A percentile compares a stretch with the other conserved stretches of the same genome.
Evolutionary conservation across 1,140 invertebrate species (phyloP).

Genomic region (Ctenoplectra terminalis): DNA sequence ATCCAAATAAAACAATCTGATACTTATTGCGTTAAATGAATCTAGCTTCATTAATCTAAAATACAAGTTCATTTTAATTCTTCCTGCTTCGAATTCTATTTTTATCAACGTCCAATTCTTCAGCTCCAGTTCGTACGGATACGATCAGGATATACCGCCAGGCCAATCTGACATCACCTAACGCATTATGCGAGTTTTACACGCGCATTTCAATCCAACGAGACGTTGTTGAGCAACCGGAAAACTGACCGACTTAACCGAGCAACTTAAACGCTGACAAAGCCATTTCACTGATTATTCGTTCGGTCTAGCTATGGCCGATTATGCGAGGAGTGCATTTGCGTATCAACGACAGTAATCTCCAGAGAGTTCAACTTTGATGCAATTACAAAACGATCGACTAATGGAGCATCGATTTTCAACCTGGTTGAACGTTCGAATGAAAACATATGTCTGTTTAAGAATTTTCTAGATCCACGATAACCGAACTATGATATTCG

Average conservation of each 20-base stretch:
- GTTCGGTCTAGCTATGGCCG: slow-evolving; percentile 11
- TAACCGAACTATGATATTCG: background rate
- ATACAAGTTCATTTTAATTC: no score
- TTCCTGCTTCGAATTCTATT: background rate
- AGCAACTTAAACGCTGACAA: slow-evolving; percentile 38
- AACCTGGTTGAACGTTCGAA: background rate
- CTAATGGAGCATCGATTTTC: slow-evolving; percentile 14
- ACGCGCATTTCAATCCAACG: slow-evolving; percentile 11
- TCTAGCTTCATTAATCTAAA: no score
- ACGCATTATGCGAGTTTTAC: slow-evolving; percentile 1
- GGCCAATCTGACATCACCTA: background rate
- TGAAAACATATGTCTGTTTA: background rate
- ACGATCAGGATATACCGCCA: background rate
- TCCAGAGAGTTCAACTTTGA: slow-evolving; percentile 16
- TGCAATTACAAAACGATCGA: slow-evolving; percentile 44
- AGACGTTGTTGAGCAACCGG: slow-evolving; percentile 46
- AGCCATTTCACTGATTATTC: slow-evolving; percentile 46
- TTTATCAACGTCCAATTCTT: background rate
- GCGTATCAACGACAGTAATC: slow-evolving; percentile 58
- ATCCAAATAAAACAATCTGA: no score
- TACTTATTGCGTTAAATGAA: no score
- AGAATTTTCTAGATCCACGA: background rate
- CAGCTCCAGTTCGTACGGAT: background rate
- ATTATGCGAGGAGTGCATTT: slow-evolving; percentile 54
- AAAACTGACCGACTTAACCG: slow-evolving; percentile 55